Evolutionary conservation across 2,888 invertebrate genomes (phyloP).

Genomic region (Margaritifera margaritifera): DNA sequence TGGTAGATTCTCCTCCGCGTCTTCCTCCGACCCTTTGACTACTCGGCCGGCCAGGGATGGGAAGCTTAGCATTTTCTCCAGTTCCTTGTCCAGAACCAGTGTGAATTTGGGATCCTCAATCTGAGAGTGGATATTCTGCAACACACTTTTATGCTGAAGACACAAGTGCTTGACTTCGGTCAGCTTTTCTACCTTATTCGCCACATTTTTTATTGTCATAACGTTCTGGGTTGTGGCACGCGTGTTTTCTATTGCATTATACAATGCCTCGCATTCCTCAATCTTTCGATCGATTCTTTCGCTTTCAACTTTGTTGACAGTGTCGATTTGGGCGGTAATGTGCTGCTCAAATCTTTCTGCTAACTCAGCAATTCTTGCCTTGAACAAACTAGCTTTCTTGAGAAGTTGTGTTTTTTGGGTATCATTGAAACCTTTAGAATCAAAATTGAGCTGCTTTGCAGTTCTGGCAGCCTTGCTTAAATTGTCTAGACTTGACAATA

Average conservation of each 20-base stretch:
- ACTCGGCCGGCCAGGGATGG: too few species aligned
- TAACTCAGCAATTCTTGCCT: conserved; percentile 28
- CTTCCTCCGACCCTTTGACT: too few species aligned
- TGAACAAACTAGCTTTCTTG: conserved; percentile 30
- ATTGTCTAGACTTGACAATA: conserved; percentile 28
- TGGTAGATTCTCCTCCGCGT: too few species aligned
- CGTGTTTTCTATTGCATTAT: conserved; percentile 36
- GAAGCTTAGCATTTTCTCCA: too few species aligned
- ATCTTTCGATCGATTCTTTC: conserved; percentile 33
- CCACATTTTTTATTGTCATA: conserved; percentile 30
- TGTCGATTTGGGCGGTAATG: conserved; percentile 28
- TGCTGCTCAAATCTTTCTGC: conserved; percentile 38
- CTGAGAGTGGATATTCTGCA: conserved; percentile 31
- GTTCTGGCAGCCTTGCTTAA: conserved; percentile 32
- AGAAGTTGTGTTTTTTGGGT: conserved; percentile 28
- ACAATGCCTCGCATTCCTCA: conserved; percentile 34
- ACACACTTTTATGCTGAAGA: conserved; percentile 28
- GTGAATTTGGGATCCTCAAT: conserved; percentile 31
- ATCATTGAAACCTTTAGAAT: conserved; percentile 38
- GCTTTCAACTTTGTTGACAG: conserved; percentile 29
- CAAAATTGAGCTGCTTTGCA: conserved; percentile 36
- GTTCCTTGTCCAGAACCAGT: conserved; percentile 10
- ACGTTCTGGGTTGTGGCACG: conserved; percentile 29
- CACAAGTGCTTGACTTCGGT: conserved; percentile 31
- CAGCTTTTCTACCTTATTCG: conserved; percentile 33